Base-by-base conservation (phyloP, 2,113 vertebrate genomes). In the Ctenodactylus gundi region DNA sequence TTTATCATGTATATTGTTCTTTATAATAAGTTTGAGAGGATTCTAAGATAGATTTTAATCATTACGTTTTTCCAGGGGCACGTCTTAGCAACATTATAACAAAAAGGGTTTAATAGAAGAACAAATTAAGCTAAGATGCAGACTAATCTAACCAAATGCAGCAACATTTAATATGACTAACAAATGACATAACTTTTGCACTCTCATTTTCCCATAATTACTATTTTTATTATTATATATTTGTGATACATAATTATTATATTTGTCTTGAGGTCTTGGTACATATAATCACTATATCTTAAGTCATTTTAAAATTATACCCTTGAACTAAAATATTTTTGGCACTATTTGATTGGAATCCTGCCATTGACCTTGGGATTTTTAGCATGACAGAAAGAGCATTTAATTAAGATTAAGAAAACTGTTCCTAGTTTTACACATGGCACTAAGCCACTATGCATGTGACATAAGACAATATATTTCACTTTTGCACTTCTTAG, bases 31-130 rank as follows among this genome's bases (percentile, higher is more conserved):
- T 60, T 44, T 34, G 68, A 29, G 39, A 70, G 25, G n/a, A 77
- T 15, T 91, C 31, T 83, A 21, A 27, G 34, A 64, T 57, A 14
- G 13, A 13, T 90, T 62, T 80, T 84, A 86, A 55, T 76, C 13
- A 76, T 90, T 93, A 68, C 34, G 70, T 58, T 68, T 84, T 41
- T 49, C 41, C 23, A 67, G 85, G 1, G n/a, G 39, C 25, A 64
- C 51, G 8, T 64, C 49, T 80, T n/a, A 94, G n/a, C 27, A 60
- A 92, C 87, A 90, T 84, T 68, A 44, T 46, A 95, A 55, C 13
- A 78, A 86, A 90, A 64, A 80, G 93, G n/a, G 31, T 88, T 58
- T 72, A 91, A n/a, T 64, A 90, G 36, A 46, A 88, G 25, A 2
- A 49, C 64, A 20, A 72, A 44, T 27, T 92, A 89, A 89, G 8